These are phyloP conservation scores for Andrena bicolor DNA, from an alignment of 2,888 invertebrate genomes.

Conservation along the genomic window DNA sequence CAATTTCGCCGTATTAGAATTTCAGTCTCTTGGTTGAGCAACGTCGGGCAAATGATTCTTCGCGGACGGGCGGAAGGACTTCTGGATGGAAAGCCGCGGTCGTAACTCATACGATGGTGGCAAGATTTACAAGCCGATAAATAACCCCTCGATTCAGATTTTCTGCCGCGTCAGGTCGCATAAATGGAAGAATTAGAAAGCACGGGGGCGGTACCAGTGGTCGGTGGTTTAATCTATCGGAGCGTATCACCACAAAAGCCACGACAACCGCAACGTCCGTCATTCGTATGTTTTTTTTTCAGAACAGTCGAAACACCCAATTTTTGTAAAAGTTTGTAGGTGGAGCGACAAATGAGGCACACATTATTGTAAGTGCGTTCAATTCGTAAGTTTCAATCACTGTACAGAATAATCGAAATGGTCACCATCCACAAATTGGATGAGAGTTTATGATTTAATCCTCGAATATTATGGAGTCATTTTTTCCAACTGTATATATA, in stretches of 20 bases:
- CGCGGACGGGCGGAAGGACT: neutral
- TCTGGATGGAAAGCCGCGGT: neutral
- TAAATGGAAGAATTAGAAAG: conserved; percentile 32
- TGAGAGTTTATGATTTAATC: too few relatives aligned
- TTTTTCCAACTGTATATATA: neutral
- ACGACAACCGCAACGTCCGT: conserved; percentile 14
- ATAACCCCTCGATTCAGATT: conserved; percentile 11
- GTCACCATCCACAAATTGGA: neutral
- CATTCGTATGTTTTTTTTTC: conserved; percentile 2
- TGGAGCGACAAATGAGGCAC: too few relatives aligned
- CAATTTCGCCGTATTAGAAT: conserved; percentile 3
- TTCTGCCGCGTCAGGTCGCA: conserved; percentile 24
- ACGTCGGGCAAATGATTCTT: neutral
- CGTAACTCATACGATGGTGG: conserved; percentile 3
- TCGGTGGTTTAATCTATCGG: conserved; percentile 26
- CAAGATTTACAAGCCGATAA: conserved; percentile 38
- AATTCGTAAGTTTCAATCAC: too few relatives aligned
- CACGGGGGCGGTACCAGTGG: neutral
- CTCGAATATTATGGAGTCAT: too few relatives aligned
- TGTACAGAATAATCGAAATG: too few relatives aligned
- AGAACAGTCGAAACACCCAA: too few relatives aligned
- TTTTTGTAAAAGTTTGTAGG: too few relatives aligned
- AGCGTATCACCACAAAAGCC: neutral
- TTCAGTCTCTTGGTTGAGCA: neutral
- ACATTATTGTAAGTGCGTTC: too few relatives aligned